phyloP scores from a whole-genome alignment of 2,888 invertebrate genomes.

The Rotaria socialis region DNA sequence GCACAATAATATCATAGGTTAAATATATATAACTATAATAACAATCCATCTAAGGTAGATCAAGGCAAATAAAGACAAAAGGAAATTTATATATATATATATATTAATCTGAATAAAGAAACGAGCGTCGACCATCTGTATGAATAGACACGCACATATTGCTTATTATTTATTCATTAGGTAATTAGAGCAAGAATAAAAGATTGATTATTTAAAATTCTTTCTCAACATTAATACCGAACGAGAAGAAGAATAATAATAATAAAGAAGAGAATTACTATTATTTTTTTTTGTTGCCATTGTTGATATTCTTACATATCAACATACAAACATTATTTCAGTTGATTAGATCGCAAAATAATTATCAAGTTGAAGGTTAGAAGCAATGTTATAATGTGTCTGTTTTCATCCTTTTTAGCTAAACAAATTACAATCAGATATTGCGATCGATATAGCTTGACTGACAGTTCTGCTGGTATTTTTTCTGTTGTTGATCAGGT shows the following conservation, averaged over 20 bases:
- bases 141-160: neutral
- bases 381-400: neutral
- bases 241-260: neutral
- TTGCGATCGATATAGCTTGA: neutral
- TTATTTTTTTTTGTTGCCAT: neutral
- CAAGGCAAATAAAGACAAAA: neutral
- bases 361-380: slow-evolving; percentile 29
- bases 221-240: neutral
- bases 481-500: neutral
- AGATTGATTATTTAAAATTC: slow-evolving; percentile 13
- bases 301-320: neutral
- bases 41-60: neutral
- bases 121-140: neutral
- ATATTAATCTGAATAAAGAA: neutral
- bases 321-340: slow-evolving; percentile 1
- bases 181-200: neutral
- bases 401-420: slow-evolving; percentile 2
- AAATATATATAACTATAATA: neutral
- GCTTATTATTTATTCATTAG: neutral
- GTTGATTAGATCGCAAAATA: slow-evolving; percentile 15
- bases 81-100: neutral
- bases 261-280: too few relatives aligned
- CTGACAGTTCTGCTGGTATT: slow-evolving; percentile 18
- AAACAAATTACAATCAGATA: slow-evolving; percentile 28
- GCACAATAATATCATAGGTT: neutral